Conservation (phyloP, 2,797 vertebrate species). For the Spheniscus humboldti region DNA sequence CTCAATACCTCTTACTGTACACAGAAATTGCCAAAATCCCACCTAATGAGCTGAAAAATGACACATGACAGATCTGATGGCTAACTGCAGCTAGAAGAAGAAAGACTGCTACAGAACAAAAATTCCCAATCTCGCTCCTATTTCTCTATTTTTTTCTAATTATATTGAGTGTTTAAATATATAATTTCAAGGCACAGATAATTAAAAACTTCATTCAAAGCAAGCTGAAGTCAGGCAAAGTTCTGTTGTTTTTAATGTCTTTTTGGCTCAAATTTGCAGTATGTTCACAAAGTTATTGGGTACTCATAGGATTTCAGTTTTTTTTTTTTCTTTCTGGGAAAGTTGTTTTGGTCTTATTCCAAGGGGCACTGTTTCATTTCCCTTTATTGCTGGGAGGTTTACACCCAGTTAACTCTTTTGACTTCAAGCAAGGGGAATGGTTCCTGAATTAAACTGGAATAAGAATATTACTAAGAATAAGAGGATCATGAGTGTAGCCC, state of each 20-base stretch:
- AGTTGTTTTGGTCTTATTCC: constrained; percentile 24
- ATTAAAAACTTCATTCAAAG: constrained; percentile 10
- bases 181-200: constrained; percentile 35
- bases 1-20: constrained; percentile 74
- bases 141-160: neutral
- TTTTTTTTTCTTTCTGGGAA: constrained; percentile 40
- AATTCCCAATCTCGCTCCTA: neutral
- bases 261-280: neutral
- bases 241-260: neutral
- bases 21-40: constrained; percentile 76
- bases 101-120: constrained; percentile 43
- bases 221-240: neutral
- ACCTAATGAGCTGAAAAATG: constrained; percentile 79
- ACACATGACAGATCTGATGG: constrained; percentile 75
- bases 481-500: neutral
- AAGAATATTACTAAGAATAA: neutral
- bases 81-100: constrained; percentile 59
- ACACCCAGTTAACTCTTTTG: constrained; percentile 35
- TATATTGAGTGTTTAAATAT: neutral
- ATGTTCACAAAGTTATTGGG: neutral
- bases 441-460: neutral
- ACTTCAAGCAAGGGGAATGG: neutral
- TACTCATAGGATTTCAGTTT: neutral
- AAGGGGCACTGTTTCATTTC: constrained; percentile 16
- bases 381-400: neutral